Conservation (phyloP, 2,113 vertebrate species). For the Paedocypris sp. region DNA sequence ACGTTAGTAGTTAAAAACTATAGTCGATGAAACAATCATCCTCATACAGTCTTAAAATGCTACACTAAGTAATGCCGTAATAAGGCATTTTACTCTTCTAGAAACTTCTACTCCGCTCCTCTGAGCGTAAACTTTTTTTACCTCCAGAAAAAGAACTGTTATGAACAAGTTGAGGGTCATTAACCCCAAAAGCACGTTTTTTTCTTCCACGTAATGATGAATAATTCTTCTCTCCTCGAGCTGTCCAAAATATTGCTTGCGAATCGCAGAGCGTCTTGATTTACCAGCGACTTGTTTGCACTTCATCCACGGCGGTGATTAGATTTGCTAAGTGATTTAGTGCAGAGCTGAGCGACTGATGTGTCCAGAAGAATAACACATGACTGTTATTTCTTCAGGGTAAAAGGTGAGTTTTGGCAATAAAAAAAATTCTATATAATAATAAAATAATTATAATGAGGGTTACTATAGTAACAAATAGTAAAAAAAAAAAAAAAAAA, state of each 20-base stretch:
- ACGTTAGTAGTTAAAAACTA: too few species aligned
- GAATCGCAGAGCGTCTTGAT: constrained; percentile 22
- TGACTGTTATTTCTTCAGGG: constrained; percentile 45
- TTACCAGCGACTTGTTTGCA: not conserved
- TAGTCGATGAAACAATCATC: too few species aligned
- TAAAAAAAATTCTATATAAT: too few species aligned
- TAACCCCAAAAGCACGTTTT: constrained; percentile 22
- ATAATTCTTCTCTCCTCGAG: constrained; percentile 1
- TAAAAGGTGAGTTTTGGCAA: not conserved
- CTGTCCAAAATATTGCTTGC: constrained; percentile 36
- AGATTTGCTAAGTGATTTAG: not conserved
- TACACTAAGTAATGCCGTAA: not conserved
- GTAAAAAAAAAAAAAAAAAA: not conserved
- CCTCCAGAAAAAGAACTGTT: constrained; percentile 14
- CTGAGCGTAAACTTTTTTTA: constrained; percentile 13
- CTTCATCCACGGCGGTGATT: constrained; percentile 22
- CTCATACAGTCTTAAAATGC: too few species aligned
- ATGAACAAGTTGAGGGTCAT: constrained; percentile 10
- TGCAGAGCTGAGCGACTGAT: not conserved
- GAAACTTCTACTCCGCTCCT: not conserved
- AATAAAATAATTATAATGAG: too few species aligned
- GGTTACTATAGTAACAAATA: too few species aligned
- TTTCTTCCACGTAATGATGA: not conserved
- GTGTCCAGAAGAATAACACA: constrained; percentile 12
- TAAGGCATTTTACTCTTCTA: constrained; percentile 6